These are phyloP conservation scores for Cherax quadricarinatus DNA, from an alignment of 1,140 invertebrate genomes.

Conservation along the genomic window DNA sequence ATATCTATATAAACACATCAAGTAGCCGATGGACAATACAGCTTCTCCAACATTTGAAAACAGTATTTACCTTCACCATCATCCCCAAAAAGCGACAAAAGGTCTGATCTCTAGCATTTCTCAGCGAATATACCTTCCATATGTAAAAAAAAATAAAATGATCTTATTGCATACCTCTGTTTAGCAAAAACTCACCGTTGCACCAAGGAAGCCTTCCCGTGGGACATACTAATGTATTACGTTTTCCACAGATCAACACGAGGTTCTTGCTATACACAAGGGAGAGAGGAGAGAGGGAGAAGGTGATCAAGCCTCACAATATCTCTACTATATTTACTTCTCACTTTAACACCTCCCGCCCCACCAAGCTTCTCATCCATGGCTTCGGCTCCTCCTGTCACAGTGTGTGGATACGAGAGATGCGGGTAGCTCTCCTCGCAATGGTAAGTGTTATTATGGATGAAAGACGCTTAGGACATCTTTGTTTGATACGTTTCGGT, in stretches of 20 bases:
- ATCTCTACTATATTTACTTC: slow-evolving; percentile 81
- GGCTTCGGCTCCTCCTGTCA: slow-evolving; percentile 94
- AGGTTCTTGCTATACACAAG: slow-evolving; percentile 79
- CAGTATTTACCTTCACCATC: too few species aligned
- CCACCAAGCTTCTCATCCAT: slow-evolving; percentile 94
- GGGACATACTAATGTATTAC: background rate
- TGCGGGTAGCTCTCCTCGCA: slow-evolving; percentile 88
- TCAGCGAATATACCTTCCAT: too few species aligned
- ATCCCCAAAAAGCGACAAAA: too few species aligned
- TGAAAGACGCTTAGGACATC: too few species aligned
- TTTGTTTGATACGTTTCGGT: too few species aligned
- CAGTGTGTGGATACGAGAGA: slow-evolving; percentile 94
- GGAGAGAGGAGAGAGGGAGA: slow-evolving; percentile 74
- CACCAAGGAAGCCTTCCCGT: too few species aligned
- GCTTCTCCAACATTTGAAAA: too few species aligned
- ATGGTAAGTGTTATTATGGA: slow-evolving; percentile 50
- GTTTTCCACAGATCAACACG: slow-evolving; percentile 82
- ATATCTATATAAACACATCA: too few species aligned
- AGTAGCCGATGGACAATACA: too few species aligned
- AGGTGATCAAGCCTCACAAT: slow-evolving; percentile 75
- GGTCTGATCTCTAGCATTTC: too few species aligned
- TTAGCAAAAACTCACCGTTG: background rate
- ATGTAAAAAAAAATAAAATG: too few species aligned
- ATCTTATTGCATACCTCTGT: too few species aligned
- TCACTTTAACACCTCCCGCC: slow-evolving; percentile 84